Percentiles rank a stretch among this genome's conserved stretches.
Conservation (phyloP, 2,888 invertebrate species). For the Amphipoea oculea region DNA sequence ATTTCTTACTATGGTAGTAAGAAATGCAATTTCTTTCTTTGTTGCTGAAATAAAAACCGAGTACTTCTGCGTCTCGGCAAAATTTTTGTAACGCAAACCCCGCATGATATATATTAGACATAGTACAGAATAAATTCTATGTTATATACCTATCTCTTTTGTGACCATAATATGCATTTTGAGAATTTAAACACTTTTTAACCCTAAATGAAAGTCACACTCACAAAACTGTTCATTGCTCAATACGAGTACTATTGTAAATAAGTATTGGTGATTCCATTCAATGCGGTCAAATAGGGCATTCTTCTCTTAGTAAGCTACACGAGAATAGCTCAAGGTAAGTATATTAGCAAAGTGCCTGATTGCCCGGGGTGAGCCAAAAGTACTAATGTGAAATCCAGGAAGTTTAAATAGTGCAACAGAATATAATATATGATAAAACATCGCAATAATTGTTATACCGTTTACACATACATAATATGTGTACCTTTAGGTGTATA, state of each 20-base stretch:
- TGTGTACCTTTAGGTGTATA: neutral
- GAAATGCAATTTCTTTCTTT: too few species aligned
- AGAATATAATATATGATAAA: too few species aligned
- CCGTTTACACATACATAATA: neutral
- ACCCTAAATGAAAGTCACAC: neutral
- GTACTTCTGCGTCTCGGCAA: too few species aligned
- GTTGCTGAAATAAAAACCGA: neutral
- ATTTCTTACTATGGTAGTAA: slow-evolving; percentile 5
- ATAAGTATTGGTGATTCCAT: neutral
- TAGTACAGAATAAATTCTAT: neutral
- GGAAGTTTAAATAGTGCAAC: neutral
- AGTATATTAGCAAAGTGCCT: too few species aligned
- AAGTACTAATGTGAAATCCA: neutral
- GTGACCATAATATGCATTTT: neutral
- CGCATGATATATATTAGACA: too few species aligned
- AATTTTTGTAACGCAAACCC: too few species aligned
- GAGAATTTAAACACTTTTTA: neutral
- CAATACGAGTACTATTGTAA: neutral
- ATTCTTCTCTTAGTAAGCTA: neutral
- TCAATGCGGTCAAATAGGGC: neutral
- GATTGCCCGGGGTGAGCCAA: too few species aligned
- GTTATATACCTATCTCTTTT: neutral
- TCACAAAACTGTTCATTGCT: neutral
- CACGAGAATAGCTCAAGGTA: neutral
- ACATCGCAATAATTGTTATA: neutral